Base-by-base conservation (phyloP, 2,113 vertebrate genomes). In the Periophthalmus modestus region DNA sequence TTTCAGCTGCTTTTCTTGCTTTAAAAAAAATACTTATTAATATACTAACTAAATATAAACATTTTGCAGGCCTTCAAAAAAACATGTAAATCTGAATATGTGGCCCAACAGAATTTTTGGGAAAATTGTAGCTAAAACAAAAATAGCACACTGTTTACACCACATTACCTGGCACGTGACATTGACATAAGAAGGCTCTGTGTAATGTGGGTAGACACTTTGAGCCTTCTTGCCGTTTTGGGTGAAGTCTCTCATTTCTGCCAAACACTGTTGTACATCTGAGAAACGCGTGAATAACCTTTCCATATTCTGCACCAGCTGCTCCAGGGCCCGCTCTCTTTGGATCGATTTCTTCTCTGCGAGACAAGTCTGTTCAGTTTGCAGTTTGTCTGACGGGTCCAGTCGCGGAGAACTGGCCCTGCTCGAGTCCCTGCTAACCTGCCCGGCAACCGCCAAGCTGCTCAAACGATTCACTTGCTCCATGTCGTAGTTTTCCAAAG, bases 81-180 rank as follows among this genome's bases (percentile, higher is more conserved):
- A 28, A 28, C 28, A 28, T 16, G 2, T 48, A 52, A 52, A 18
- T 18, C 6, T 14, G 13, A 52, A 52, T 18, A 52, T 5, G 6
- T 52, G 4, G 48, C 48, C 15, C 16, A 16, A 18, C 48, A 18
- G 48, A 52, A 52, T 50, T 50, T 50, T 50, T 16, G 2, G 48
- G 14, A 19, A 52, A 52, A 16, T n/a, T n/a, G 50, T 19, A 7
- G 50, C 16, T 9, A 54, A 55, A 55, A 21, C 18, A 10, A 55
- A n/a, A n/a, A 43, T 43, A 43, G 39, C 39, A 43, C 2, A 54
- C 19, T n/a, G 52, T 54, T 54, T 19, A n/a, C 2, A 18, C 23
- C 54, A 74, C 78, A 75, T 88, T 97, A 99, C 98, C 97, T 99
- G 97, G 80, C 88, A 97, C 36, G 92, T 94, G 85, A 99, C 80